A percentile compares a stretch with the other conserved stretches of the same genome.
These are phyloP conservation scores for Achatina immaculata DNA, from an alignment of 1,140 invertebrate genomes.

Conservation along the genomic window DNA sequence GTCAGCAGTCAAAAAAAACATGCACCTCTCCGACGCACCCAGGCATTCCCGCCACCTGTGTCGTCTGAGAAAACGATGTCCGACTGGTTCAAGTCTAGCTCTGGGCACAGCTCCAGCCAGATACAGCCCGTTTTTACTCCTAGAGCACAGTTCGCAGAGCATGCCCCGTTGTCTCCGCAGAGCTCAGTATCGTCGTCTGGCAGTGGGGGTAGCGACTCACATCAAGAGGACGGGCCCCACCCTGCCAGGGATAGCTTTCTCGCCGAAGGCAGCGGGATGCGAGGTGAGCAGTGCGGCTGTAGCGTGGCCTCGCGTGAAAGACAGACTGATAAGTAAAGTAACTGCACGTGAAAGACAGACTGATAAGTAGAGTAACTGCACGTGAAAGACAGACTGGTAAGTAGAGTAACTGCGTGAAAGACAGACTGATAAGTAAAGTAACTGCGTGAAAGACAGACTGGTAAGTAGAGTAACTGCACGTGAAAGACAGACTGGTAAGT, in stretches of 20 bases:
- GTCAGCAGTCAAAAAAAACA: conserved; percentile 42
- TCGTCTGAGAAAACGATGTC: conserved; percentile 51
- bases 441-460: no score
- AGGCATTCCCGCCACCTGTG: conserved; percentile 53
- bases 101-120: conserved; percentile 42
- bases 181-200: conserved; percentile 76
- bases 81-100: conserved; percentile 61
- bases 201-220: conserved; percentile 88
- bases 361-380: no score
- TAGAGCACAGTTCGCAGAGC: conserved; percentile 80
- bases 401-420: no score
- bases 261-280: conserved; percentile 72
- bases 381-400: no score
- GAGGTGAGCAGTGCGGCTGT: no score
- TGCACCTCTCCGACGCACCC: conserved; percentile 53
- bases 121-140: conserved; percentile 31
- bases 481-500: no score
- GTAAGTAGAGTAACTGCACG: no score
- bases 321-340: no score
- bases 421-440: no score
- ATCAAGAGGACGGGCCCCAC: conserved; percentile 71
- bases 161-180: conserved; percentile 75
- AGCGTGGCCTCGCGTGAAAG: no score
- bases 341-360: no score
- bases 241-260: conserved; percentile 64